These are phyloP conservation scores for Lithosia quadra DNA, from an alignment of 2,888 invertebrate genomes.

Conservation along the genomic window DNA sequence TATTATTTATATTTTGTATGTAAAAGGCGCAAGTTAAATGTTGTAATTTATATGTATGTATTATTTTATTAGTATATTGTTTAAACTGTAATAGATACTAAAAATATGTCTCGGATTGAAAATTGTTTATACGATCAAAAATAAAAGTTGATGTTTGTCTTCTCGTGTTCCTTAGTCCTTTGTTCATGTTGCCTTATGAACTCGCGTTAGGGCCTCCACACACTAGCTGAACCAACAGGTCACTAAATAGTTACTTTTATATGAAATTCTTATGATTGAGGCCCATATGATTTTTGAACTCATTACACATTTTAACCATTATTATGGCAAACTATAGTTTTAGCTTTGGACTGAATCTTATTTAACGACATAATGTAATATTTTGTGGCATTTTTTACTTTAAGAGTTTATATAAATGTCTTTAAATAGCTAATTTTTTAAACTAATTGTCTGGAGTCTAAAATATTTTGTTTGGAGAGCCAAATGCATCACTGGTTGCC, in stretches of 20 bases:
- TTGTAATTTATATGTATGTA: conserved; percentile 18
- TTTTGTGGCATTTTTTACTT: conserved; percentile 49
- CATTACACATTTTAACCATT: not conserved
- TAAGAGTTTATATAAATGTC: conserved; percentile 36
- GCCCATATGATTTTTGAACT: not conserved
- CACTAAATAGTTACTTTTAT: not conserved
- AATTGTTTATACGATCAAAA: conserved; percentile 14
- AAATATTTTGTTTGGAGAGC: conserved; percentile 24
- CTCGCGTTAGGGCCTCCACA: conserved; percentile 1
- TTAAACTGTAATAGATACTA: conserved; percentile 32
- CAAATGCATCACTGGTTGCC: conserved; percentile 28
- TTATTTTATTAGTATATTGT: conserved; percentile 24
- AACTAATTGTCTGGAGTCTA: conserved; percentile 14
- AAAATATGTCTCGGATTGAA: conserved; percentile 31
- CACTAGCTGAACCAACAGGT: conserved; percentile 4
- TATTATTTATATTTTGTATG: conserved; percentile 27
- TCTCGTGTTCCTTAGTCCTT: conserved; percentile 25
- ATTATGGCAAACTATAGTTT: conserved; percentile 30
- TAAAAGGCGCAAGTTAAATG: conserved; percentile 20
- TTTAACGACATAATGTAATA: conserved; percentile 42
- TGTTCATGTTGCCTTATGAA: conserved; percentile 4
- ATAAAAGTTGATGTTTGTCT: conserved; percentile 25
- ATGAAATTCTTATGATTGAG: not conserved
- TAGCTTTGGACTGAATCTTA: conserved; percentile 50
- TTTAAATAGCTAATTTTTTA: conserved; percentile 32